Evolutionary conservation across 1,140 invertebrate species (phyloP).

Genomic region (Ectropis grisescens): DNA sequence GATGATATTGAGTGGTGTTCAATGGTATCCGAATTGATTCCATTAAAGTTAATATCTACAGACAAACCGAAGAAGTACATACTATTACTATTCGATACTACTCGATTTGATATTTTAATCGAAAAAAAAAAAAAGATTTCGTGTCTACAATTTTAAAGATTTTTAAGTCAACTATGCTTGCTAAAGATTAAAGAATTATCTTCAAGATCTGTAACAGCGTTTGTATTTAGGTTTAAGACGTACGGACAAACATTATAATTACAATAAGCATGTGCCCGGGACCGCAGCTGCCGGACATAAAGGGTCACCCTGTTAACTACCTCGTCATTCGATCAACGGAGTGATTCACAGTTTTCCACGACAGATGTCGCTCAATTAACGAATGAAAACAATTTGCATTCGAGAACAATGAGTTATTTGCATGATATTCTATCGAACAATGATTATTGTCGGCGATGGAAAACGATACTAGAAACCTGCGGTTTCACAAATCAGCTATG

Average conservation of each 20-base stretch:
- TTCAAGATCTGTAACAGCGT: constrained; percentile 9
- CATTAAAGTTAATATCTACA: no score
- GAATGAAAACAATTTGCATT: constrained; percentile 54
- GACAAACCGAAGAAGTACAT: no score
- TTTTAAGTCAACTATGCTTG: no score
- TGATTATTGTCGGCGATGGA: constrained; percentile 37
- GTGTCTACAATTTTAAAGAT: not conserved
- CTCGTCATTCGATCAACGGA: constrained; percentile 48
- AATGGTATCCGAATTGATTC: no score
- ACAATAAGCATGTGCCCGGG: constrained; percentile 25
- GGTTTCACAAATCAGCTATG: constrained; percentile 37
- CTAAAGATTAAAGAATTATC: no score
- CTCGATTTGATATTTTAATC: no score
- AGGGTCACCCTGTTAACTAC: constrained; percentile 50
- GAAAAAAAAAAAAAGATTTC: no score
- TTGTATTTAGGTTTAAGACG: constrained; percentile 13
- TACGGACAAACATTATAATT: constrained; percentile 25
- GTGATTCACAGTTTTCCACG: constrained; percentile 48
- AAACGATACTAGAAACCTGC: constrained; percentile 60
- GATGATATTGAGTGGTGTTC: no score
- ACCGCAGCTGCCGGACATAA: constrained; percentile 40
- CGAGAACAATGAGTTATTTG: constrained; percentile 54
- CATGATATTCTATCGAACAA: constrained; percentile 43
- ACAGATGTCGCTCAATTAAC: constrained; percentile 57
- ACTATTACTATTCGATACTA: no score